Evolutionary conservation across 2,113 vertebrate genomes (phyloP).

Genomic region (Rhipidura dahli): DNA sequence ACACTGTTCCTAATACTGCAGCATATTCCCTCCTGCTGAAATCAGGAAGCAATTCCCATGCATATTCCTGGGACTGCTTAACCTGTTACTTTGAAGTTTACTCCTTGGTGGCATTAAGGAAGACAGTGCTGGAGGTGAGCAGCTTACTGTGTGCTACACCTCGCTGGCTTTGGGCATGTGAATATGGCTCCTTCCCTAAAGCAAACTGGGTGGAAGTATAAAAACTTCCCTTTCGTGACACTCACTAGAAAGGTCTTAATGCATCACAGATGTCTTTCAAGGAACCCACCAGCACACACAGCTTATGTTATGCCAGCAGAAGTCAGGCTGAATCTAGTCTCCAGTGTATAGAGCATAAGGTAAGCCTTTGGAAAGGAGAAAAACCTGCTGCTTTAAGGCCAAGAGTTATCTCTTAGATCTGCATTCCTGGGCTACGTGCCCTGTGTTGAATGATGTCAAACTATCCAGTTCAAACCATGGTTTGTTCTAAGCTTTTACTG

Average conservation of each 20-base stretch:
- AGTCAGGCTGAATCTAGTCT: not conserved
- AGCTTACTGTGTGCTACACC: not conserved
- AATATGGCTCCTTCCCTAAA: not conserved
- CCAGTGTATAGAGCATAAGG: not conserved
- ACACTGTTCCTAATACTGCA: not conserved
- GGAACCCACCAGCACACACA: not conserved
- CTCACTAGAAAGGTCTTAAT: not conserved
- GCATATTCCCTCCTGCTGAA: not conserved
- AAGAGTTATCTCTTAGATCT: conserved; percentile 33
- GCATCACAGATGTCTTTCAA: not conserved
- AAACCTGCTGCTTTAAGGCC: conserved; percentile 35
- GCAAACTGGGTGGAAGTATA: not conserved
- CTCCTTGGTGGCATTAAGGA: not conserved
- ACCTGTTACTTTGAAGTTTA: not conserved
- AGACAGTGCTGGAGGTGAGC: not conserved
- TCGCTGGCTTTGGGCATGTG: not conserved
- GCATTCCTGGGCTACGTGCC: conserved; percentile 20
- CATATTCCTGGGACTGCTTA: not conserved
- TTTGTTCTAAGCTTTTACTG: conserved; percentile 22
- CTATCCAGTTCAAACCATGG: not conserved
- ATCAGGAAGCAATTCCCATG: not conserved
- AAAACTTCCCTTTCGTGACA: not conserved
- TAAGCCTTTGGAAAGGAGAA: conserved; percentile 17
- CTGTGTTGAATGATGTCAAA: not conserved
- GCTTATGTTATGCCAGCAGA: not conserved